Percentiles rank a stretch among this genome's conserved stretches.
phyloP scores from a whole-genome alignment of 2,113 vertebrate genomes.

The Benitochromis conjunctus region DNA sequence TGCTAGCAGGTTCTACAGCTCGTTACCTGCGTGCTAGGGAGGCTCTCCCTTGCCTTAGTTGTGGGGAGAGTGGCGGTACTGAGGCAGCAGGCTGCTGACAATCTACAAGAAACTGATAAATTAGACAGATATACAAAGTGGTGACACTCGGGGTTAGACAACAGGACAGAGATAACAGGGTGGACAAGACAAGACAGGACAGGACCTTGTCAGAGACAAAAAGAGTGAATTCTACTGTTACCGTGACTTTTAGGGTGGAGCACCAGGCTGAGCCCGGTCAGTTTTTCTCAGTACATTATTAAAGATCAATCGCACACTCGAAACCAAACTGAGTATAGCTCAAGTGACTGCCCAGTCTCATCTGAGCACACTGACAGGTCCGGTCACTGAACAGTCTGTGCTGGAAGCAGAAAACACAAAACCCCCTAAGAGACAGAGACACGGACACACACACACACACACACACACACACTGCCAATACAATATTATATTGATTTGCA shows the following conservation, averaged over 20 bases:
- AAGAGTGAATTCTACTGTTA: neutral
- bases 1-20: constrained; percentile 23
- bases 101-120: constrained; percentile 99
- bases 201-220: constrained; percentile 36
- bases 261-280: neutral
- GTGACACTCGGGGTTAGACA: constrained; percentile 83
- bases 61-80: constrained; percentile 92
- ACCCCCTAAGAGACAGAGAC: constrained; percentile 7
- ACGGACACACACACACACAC: constrained; percentile 4
- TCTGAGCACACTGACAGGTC: too few species aligned
- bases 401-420: constrained; percentile 6
- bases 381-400: neutral
- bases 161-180: constrained; percentile 42
- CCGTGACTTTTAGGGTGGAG: neutral
- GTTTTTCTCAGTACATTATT: neutral
- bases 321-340: neutral
- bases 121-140: constrained; percentile 98
- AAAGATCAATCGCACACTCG: neutral
- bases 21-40: constrained; percentile 88
- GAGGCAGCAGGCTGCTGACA: constrained; percentile 99
- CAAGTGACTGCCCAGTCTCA: neutral
- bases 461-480: constrained; percentile 8
- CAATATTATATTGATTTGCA: constrained; percentile 15
- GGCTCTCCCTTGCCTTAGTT: constrained; percentile 87
- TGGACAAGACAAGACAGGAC: constrained; percentile 73